Conservation (phyloP, 2,113 vertebrate genomes). For the Hemibagrus wyckioides region DNA sequence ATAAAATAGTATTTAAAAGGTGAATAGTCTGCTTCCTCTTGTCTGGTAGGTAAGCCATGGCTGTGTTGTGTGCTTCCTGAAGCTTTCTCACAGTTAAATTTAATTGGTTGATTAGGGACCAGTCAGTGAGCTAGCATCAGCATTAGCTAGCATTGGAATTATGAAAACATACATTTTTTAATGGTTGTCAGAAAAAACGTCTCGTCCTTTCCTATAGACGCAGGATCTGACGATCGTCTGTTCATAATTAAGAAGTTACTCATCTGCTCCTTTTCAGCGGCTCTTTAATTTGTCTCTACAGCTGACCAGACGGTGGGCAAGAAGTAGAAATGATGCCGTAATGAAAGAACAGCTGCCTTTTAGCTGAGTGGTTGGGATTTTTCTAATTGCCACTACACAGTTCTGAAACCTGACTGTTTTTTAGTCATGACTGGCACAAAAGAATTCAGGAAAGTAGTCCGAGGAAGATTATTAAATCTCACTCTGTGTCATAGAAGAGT, state of each 20-base stretch:
- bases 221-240: too few species aligned
- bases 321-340: not conserved
- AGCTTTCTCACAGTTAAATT: too few species aligned
- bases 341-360: conserved; percentile 28
- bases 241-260: not conserved
- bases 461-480: conserved; percentile 15
- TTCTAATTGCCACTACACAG: not conserved
- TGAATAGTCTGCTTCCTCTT: too few species aligned
- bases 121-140: too few species aligned
- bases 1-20: too few species aligned
- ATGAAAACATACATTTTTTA: too few species aligned
- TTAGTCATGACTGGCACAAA: not conserved
- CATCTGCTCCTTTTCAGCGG: not conserved
- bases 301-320: not conserved
- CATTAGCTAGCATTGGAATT: too few species aligned
- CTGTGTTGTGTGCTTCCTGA: too few species aligned
- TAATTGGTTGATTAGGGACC: too few species aligned
- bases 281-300: not conserved
- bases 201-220: too few species aligned
- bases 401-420: not conserved
- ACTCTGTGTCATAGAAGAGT: not conserved
- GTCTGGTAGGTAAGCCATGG: too few species aligned
- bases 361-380: not conserved
- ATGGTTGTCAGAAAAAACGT: too few species aligned
- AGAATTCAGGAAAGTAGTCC: not conserved